phyloP scores from a whole-genome alignment of 2,888 invertebrate species.

The Athalia cordata region DNA sequence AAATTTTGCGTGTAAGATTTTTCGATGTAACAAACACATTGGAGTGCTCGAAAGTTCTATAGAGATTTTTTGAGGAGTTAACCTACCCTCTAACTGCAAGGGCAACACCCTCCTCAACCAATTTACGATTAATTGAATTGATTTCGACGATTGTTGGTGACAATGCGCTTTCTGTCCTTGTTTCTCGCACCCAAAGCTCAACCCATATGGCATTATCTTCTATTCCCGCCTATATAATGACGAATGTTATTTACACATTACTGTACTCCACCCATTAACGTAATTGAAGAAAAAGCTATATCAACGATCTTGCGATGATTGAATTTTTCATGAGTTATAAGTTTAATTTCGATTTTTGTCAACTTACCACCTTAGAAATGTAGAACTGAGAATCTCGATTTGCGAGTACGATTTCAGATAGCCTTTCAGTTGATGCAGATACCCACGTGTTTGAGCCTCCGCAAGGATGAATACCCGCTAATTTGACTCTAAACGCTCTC shows the following conservation, averaged over 20 bases:
- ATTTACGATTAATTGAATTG: constrained; percentile 80
- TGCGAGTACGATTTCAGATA: constrained; percentile 76
- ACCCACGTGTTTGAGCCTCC: constrained; percentile 80
- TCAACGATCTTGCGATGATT: constrained; percentile 7
- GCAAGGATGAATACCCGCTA: constrained; percentile 83
- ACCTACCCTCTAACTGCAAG: constrained; percentile 72
- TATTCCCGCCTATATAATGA: constrained; percentile 52
- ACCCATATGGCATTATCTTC: constrained; percentile 73
- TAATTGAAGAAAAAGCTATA: too few species aligned
- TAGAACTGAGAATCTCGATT: constrained; percentile 74
- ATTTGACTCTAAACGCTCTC: constrained; percentile 80
- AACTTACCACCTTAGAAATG: constrained; percentile 76
- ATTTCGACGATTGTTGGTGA: constrained; percentile 80
- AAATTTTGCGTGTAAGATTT: constrained; percentile 33
- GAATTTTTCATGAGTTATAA: constrained; percentile 5
- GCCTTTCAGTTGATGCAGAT: constrained; percentile 77
- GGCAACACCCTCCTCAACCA: constrained; percentile 82
- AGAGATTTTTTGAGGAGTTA: background rate
- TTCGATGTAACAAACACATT: too few species aligned
- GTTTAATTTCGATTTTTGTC: background rate
- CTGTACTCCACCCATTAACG: background rate
- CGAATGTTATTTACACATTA: background rate
- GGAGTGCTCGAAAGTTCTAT: background rate
- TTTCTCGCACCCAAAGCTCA: constrained; percentile 80
- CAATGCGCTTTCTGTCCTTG: constrained; percentile 79